A percentile compares a stretch with the other conserved stretches of the same genome.
Conservation (phyloP, 2,888 invertebrate genomes). For the Auanema freiburgensis region DNA sequence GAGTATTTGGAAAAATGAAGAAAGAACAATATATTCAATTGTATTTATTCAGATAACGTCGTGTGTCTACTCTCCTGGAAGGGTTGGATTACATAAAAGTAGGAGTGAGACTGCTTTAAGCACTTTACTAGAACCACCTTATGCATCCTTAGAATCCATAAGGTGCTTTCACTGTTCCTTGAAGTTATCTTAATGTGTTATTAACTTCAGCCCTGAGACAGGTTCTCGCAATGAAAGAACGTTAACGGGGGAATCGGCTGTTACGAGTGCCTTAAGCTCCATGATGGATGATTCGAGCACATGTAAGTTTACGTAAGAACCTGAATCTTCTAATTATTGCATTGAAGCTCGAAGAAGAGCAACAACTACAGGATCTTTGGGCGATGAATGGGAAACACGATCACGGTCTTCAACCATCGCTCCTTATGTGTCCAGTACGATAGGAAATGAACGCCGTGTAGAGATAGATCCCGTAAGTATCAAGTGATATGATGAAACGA, state of each 20-base stretch:
- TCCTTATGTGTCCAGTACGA: conserved; percentile 19
- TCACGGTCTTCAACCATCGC: conserved; percentile 33
- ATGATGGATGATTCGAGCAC: conserved; percentile 14
- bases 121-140: no score
- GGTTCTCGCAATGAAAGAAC: conserved; percentile 6
- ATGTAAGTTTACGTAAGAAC: conserved; percentile 4
- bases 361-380: conserved; percentile 14
- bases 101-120: no score
- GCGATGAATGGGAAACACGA: conserved; percentile 11
- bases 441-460: conserved; percentile 26
- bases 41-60: no score
- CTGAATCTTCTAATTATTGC: background rate
- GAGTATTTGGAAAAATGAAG: no score
- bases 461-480: conserved; percentile 19
- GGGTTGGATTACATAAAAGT: no score
- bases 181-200: background rate
- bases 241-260: conserved; percentile 16
- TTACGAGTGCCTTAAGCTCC: conserved; percentile 13
- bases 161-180: no score
- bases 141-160: no score
- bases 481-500: background rate
- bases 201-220: background rate
- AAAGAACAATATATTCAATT: no score
- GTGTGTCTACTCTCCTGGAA: no score
- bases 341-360: conserved; percentile 5